Conservation (phyloP, 2,113 vertebrate species). For the Peromyscus californicus region DNA sequence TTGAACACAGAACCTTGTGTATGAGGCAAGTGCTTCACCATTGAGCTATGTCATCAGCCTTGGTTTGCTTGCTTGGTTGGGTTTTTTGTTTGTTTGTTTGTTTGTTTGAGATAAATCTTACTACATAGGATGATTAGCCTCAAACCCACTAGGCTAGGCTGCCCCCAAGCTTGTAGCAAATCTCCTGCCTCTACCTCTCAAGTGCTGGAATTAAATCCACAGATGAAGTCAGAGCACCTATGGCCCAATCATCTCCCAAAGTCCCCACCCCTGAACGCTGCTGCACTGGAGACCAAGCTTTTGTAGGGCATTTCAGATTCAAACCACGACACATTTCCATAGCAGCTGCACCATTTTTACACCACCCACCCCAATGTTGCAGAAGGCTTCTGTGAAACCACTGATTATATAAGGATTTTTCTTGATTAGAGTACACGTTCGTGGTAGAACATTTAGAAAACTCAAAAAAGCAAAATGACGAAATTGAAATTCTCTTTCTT, state of each 20-base stretch:
- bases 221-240: not conserved
- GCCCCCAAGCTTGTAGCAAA: not conserved
- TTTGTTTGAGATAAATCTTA: not conserved
- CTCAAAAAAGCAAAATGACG: conserved; percentile 22
- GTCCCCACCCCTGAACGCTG: not conserved
- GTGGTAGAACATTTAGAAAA: conserved; percentile 27
- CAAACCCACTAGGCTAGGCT: not conserved
- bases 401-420: conserved; percentile 55
- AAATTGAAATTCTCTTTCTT: conserved; percentile 42
- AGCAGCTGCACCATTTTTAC: conserved; percentile 30
- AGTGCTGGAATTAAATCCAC: not conserved
- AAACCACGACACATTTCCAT: not conserved
- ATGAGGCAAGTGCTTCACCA: not conserved
- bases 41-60: not conserved
- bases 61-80: not conserved
- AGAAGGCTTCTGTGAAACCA: conserved; percentile 39
- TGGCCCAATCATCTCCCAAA: not conserved
- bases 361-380: not conserved
- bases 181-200: no score
- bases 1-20: not conserved
- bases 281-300: not conserved
- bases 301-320: not conserved
- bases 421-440: conserved; percentile 43
- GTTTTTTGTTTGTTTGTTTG: not conserved
- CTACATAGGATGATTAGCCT: not conserved